These are phyloP conservation scores for Gymnocephalus cernua DNA, from an alignment of 2,113 vertebrate genomes.

Conservation along the genomic window DNA sequence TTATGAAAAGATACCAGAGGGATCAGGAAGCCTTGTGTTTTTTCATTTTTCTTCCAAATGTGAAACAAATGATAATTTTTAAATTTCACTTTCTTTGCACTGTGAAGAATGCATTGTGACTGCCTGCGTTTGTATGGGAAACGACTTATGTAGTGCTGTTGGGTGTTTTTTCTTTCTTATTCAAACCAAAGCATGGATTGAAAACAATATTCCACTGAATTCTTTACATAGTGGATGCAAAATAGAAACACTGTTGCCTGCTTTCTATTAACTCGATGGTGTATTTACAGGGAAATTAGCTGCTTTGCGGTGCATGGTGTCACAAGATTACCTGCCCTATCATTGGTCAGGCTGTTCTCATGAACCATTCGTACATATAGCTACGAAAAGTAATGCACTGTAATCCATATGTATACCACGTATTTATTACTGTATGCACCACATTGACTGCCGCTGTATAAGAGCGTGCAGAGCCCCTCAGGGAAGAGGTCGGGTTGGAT, in stretches of 20 bases:
- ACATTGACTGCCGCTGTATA: too few relatives aligned
- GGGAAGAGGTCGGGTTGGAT: too few relatives aligned
- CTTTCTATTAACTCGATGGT: not conserved
- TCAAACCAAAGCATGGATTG: not conserved
- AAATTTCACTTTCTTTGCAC: conserved; percentile 18
- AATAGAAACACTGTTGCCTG: not conserved
- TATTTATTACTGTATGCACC: too few relatives aligned
- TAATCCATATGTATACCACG: too few relatives aligned
- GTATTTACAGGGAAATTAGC: not conserved
- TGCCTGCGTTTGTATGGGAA: not conserved
- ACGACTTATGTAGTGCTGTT: conserved; percentile 8
- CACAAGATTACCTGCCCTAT: not conserved
- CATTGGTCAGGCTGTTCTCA: too few relatives aligned
- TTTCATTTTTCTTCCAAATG: not conserved
- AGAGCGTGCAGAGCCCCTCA: too few relatives aligned
- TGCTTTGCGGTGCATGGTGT: not conserved
- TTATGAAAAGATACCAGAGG: conserved; percentile 22
- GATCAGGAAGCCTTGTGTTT: conserved; percentile 12
- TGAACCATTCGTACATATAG: too few relatives aligned
- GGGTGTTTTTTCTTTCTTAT: not conserved
- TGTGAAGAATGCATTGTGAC: conserved; percentile 4
- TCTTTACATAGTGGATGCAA: not conserved
- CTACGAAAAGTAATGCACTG: too few relatives aligned
- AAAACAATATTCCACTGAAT: conserved; percentile 9
- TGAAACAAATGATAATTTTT: conserved; percentile 30